A percentile compares a stretch with the other conserved stretches of the same genome.
Evolutionary conservation across 2,113 vertebrate genomes (phyloP).

Genomic region (Apaloderma vittatum): DNA sequence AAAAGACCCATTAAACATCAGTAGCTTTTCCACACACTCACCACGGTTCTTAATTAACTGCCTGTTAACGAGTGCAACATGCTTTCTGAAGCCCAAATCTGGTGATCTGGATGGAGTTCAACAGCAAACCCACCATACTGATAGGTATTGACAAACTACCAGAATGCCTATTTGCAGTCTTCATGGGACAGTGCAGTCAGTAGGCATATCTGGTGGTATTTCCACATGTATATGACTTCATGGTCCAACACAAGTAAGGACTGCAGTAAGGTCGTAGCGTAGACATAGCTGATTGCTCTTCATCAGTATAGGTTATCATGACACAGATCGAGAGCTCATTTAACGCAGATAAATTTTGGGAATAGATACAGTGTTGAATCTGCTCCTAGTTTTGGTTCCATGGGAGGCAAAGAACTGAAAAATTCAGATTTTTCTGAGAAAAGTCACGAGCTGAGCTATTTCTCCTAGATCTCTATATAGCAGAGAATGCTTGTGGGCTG

Average conservation of each 20-base stretch:
- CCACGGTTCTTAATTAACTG: background rate
- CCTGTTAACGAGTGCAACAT: background rate
- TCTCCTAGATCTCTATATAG: background rate
- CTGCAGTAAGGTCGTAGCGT: background rate
- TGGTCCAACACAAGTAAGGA: background rate
- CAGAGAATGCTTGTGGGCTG: background rate
- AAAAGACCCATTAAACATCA: background rate
- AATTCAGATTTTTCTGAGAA: background rate
- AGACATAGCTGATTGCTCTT: accelerated
- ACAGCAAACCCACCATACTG: background rate
- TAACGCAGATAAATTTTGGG: background rate
- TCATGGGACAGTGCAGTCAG: background rate
- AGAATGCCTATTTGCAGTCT: background rate
- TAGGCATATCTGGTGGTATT: background rate
- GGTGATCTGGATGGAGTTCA: background rate
- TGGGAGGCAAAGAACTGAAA: background rate
- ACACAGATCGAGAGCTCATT: background rate
- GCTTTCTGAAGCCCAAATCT: background rate
- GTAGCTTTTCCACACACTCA: background rate
- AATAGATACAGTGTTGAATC: background rate
- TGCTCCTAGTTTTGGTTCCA: background rate
- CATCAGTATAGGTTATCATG: background rate
- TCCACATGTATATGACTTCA: background rate
- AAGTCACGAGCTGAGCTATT: background rate
- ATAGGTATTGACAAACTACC: background rate